Evolutionary conservation across 2,113 vertebrate species (phyloP).

Genomic region (Apistogramma diplotaenia): DNA sequence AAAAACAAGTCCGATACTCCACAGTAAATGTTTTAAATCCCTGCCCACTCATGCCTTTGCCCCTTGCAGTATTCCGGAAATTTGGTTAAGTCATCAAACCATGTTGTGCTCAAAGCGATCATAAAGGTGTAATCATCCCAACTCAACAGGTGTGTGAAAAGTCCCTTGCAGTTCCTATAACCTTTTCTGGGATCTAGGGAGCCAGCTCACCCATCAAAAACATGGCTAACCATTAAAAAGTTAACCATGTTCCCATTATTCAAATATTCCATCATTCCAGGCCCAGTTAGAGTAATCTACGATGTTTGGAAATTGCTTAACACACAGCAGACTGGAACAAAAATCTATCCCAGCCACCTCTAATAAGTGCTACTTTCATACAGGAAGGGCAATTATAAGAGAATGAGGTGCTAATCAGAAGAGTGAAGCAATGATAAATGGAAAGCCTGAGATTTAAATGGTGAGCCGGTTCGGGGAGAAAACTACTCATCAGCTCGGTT

Average conservation of each 20-base stretch:
- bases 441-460: neutral
- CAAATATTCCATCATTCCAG: neutral
- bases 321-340: neutral
- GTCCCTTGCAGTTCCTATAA: constrained; percentile 8
- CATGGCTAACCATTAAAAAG: neutral
- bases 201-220: neutral
- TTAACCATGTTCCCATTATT: neutral
- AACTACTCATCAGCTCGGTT: neutral
- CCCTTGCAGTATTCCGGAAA: constrained; percentile 25
- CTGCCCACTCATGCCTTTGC: neutral
- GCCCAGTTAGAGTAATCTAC: neutral
- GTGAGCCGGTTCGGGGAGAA: neutral
- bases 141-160: constrained; percentile 47
- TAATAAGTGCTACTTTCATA: neutral
- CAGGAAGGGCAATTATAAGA: neutral
- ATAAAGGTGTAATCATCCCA: constrained; percentile 50
- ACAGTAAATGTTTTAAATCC: neutral
- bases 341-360: neutral
- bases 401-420: neutral
- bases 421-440: neutral
- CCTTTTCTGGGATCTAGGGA: neutral
- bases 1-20: neutral
- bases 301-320: neutral
- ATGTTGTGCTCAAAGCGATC: constrained; percentile 15
- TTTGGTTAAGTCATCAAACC: constrained; percentile 45